Evolutionary conservation across 2,797 vertebrate genomes (phyloP).

Genomic region (Melanotaenia parkinsoni): DNA sequence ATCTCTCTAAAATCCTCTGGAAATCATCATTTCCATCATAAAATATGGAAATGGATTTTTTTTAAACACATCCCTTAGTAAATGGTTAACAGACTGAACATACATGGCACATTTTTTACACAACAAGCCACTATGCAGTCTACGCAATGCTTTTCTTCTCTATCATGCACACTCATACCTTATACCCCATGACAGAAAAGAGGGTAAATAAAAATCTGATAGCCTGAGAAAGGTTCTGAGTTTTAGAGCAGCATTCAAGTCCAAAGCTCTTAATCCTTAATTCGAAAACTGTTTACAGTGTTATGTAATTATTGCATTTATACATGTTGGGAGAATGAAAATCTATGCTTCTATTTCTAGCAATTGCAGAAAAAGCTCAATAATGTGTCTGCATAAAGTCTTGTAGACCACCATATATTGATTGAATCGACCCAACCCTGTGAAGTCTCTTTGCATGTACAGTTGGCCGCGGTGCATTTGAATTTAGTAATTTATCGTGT

Average conservation of each 20-base stretch:
- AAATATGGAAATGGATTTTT: not conserved
- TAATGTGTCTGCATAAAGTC: conserved; percentile 38
- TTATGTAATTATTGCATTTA: conserved; percentile 53
- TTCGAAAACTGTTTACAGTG: conserved; percentile 45
- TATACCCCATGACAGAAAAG: not conserved
- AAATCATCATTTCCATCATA: not conserved
- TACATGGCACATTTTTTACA: too few relatives aligned
- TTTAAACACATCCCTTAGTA: not conserved
- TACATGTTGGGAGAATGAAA: conserved; percentile 8
- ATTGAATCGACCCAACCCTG: conserved; percentile 18
- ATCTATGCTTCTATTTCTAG: conserved; percentile 37
- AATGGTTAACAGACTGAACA: not conserved
- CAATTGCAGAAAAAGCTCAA: conserved; percentile 35
- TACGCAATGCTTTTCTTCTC: not conserved
- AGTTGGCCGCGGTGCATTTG: conserved; percentile 10
- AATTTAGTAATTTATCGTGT: conserved; percentile 35
- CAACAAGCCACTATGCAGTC: not conserved
- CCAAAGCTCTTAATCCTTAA: conserved; percentile 50
- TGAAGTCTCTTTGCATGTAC: conserved; percentile 4
- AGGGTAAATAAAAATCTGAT: conserved; percentile 25
- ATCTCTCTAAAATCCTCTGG: not conserved
- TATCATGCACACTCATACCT: conserved; percentile 32
- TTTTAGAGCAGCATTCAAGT: conserved; percentile 35
- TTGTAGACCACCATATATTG: conserved; percentile 27
- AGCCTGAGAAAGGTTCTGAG: conserved; percentile 29